Base-by-base conservation (phyloP, 2,797 vertebrate species). In the Geotrypetes seraphini region DNA sequence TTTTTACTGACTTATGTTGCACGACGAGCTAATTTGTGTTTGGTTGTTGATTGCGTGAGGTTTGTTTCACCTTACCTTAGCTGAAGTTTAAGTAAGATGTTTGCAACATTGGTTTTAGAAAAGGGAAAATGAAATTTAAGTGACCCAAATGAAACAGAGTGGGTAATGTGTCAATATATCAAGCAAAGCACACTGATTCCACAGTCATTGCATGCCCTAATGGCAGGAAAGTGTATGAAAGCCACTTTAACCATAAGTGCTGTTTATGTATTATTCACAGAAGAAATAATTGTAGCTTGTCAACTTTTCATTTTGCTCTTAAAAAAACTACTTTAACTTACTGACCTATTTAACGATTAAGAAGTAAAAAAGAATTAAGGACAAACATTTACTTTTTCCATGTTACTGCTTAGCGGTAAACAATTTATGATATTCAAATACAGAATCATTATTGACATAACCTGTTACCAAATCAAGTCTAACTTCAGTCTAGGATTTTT, bases 201-300 rank as follows among this genome's bases (percentile, higher is more conserved):
- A 15, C 36, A 63, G 47, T n/a, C n/a, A n/a, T n/a, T n/a, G 34
- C 45, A 50, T 54, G 57, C 43, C 66, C 71, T 76, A 70, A 66
- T 69, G 63, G 72, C 71, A 71, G 65, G 63, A 79, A 73, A 75
- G 57, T 50, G 64, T 56, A 69, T 81, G 81, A 88, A 85, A 90
- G 71, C 76, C 74, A 78, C 79, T 88, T 64, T 60, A 52, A 60
- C 43, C 24, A 16, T 63, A 68, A 79, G 59, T 61, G 78, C 66
- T 57, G 70, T 82, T 85, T 81, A 92, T 90, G 71, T 83, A 89
- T 90, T 88, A 91, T 89, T 87, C 80, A 87, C 71, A 58, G 62
- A 72, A 52, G 49, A 74, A 88, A 86, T 82, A 89, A 88, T 79
- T 69, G 55, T 58, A 82, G 86, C 89, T 73, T 66, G 63, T 72